A percentile compares a stretch with the other conserved stretches of the same genome.
These are phyloP conservation scores for Drosophila pruinosa DNA, from an alignment of 1,140 invertebrate species.

Conservation along the genomic window DNA sequence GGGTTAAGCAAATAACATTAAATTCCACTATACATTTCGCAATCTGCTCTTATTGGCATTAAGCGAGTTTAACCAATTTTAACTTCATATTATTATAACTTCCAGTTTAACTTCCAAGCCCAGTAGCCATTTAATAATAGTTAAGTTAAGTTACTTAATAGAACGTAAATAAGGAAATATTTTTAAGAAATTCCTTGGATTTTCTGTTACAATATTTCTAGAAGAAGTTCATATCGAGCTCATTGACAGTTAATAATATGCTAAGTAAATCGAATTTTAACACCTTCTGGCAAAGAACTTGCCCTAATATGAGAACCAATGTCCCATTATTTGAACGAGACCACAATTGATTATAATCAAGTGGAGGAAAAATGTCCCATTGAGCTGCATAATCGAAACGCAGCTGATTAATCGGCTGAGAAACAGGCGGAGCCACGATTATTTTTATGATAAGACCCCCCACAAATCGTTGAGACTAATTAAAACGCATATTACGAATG, in stretches of 20 bases:
- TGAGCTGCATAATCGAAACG: conserved; percentile 46
- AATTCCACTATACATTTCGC: conserved; percentile 8
- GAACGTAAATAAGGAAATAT: too few species aligned
- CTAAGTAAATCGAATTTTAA: not conserved
- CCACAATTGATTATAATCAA: not conserved
- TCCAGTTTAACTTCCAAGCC: not conserved
- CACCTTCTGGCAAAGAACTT: not conserved
- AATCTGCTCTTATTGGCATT: not conserved
- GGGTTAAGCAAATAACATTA: conserved; percentile 59
- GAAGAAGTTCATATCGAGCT: too few species aligned
- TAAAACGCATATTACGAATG: conserved; percentile 80
- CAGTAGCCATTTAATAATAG: not conserved
- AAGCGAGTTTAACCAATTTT: not conserved
- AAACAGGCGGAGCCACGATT: not conserved
- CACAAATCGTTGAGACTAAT: conserved; percentile 71
- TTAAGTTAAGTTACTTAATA: not conserved
- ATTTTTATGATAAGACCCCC: conserved; percentile 55
- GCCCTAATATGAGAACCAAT: not conserved
- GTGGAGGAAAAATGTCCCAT: conserved; percentile 2
- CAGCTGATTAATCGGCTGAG: conserved; percentile 58
- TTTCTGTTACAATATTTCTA: too few species aligned
- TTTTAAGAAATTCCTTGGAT: too few species aligned
- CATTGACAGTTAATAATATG: too few species aligned
- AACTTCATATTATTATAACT: not conserved
- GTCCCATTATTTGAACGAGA: not conserved